These are phyloP conservation scores for Acrobasis suavella DNA, from an alignment of 2,888 invertebrate genomes.

Conservation along the genomic window DNA sequence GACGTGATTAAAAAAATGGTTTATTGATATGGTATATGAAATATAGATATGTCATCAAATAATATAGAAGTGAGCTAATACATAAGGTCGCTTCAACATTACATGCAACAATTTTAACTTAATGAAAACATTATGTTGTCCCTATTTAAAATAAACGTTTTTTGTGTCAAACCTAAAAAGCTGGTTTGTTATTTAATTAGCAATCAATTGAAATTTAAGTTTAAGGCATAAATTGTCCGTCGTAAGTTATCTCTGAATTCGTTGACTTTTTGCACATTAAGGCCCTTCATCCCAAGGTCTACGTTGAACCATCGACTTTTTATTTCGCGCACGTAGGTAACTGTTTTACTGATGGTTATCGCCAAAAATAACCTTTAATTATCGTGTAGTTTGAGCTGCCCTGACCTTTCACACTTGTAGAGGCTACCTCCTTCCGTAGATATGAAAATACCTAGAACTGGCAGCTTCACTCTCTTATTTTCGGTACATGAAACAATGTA, in stretches of 20 bases:
- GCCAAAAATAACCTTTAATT: slow-evolving; percentile 82
- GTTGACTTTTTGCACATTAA: slow-evolving; percentile 64
- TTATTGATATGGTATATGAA: no score
- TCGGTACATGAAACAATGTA: no score
- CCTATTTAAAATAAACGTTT: background rate
- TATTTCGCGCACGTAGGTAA: slow-evolving; percentile 74
- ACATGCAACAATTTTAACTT: background rate
- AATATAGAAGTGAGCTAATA: no score
- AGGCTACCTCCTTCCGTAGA: slow-evolving; percentile 52
- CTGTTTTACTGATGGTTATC: slow-evolving; percentile 81
- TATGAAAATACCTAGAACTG: slow-evolving; percentile 55
- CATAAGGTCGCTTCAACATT: no score
- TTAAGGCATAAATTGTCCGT: slow-evolving; percentile 33
- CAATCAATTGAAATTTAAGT: slow-evolving; percentile 18
- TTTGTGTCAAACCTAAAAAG: background rate
- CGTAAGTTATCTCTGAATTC: slow-evolving; percentile 49
- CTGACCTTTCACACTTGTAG: slow-evolving; percentile 76
- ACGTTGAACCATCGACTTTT: slow-evolving; percentile 69
- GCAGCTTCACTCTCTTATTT: slow-evolving; percentile 1
- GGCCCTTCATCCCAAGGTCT: slow-evolving; percentile 67
- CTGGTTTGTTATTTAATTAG: slow-evolving; percentile 10
- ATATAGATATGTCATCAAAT: no score
- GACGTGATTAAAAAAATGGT: no score
- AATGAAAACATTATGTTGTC: background rate
- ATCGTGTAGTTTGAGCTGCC: slow-evolving; percentile 77